phyloP scores from a whole-genome alignment of 1,140 invertebrate species.

The Trinorchestia longiramus region DNA sequence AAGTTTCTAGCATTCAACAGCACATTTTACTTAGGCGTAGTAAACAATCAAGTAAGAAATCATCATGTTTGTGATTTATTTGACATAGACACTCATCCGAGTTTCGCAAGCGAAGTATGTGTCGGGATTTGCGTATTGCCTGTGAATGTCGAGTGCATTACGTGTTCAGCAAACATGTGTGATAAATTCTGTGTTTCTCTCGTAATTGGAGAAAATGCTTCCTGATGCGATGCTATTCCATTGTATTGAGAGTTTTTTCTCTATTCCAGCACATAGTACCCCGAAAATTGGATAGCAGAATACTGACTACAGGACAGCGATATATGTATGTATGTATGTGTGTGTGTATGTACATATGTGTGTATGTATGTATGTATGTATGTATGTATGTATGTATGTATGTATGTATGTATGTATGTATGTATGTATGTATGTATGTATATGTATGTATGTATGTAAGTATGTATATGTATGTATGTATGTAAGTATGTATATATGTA shows the following conservation, averaged over 20 bases:
- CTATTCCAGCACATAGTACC: background rate
- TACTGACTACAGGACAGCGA: too few relatives aligned
- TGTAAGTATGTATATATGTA: too few relatives aligned
- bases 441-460: too few relatives aligned
- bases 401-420: too few relatives aligned
- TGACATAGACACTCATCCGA: background rate
- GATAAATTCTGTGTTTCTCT: background rate
- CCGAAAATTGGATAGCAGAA: too few relatives aligned
- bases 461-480: too few relatives aligned
- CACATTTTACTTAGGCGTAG: background rate
- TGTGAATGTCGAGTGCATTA: background rate
- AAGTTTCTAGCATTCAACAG: background rate
- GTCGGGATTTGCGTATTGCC: background rate
- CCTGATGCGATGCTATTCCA: background rate
- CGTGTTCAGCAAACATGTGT: background rate
- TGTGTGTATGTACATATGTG: too few relatives aligned
- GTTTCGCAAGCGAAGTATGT: background rate
- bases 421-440: too few relatives aligned
- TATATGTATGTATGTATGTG: too few relatives aligned
- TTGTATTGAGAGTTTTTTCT: background rate
- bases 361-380: too few relatives aligned
- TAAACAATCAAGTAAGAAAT: background rate
- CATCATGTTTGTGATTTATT: background rate
- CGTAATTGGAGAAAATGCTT: background rate
- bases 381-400: too few relatives aligned